Base-by-base conservation (phyloP, 2,888 invertebrate species). In the Leistus spinibarbis region DNA sequence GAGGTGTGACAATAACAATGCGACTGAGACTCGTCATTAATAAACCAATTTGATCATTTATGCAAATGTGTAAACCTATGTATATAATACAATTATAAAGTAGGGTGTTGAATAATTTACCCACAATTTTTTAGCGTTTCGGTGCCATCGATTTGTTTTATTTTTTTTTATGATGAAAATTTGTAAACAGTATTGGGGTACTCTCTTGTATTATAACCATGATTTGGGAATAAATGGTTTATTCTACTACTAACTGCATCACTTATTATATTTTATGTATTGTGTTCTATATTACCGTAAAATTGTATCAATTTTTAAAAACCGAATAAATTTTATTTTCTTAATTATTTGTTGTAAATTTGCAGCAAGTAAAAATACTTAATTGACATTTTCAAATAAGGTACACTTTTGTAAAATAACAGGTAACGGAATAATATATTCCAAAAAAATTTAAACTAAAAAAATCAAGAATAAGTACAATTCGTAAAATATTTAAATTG, bases 161-260 rank as follows among this genome's bases (percentile, higher is more conserved):
- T 22, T 63, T 54, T 67, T 53, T 56, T 63, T 67, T 66, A 23
- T 70, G 65, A 56, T 65, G 72, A 24, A 73, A 67, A 67, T 73
- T 73, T 66, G 73, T 67, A 73, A 40, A 40, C 40, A 40, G 40
- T 40, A 5, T 40, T 40, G 7, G 40, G 40, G 40, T 40, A 40
- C 40, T 40, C 40, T 67, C 60, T 57, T 73, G 73, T 73, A 73
- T 73, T 67, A 73, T 72, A 72, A 22, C 20, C 16, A 19, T 64
- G 60, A 68, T 75, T 69, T 75, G 75, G 75, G 75, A 75, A 75
- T 75, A 75, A 75, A 75, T 75, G 68, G 75, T 64, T 67, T 74
- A 68, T 73, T 67, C 67, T 73, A 27, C n/a, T n/a, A n/a, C n/a
- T 40, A 73, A 40, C 7, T 7, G 40, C 40, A 40, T 40, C 40